These are phyloP conservation scores for Myocastor coypus DNA, from an alignment of 2,113 vertebrate species.

Conservation along the genomic window DNA sequence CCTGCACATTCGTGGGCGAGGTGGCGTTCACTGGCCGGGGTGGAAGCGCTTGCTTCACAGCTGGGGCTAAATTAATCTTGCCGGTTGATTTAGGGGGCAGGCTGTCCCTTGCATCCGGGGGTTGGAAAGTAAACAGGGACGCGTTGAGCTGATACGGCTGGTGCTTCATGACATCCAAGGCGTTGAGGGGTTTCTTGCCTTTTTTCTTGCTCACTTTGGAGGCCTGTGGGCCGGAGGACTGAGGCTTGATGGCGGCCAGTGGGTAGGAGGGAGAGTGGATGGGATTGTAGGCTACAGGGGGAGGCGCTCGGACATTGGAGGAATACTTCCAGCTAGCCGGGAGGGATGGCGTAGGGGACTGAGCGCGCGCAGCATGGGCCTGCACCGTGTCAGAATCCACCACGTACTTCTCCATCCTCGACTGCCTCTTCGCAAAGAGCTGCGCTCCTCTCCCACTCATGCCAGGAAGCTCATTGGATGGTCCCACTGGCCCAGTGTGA, in stretches of 20 bases:
- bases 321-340: slow-evolving; percentile 97
- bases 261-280: slow-evolving; percentile 96
- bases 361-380: slow-evolving; percentile 91
- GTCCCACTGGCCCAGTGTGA: slow-evolving; percentile 84
- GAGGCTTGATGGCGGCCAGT: slow-evolving; percentile 91
- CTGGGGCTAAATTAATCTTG: slow-evolving; percentile 82
- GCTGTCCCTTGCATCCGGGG: slow-evolving; percentile 89
- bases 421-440: slow-evolving; percentile 97
- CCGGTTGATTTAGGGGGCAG: slow-evolving; percentile 84
- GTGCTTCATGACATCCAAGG: slow-evolving; percentile 98
- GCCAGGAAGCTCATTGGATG: slow-evolving; percentile 92
- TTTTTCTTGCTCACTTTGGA: slow-evolving; percentile 87
- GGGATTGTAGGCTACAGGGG: slow-evolving; percentile 95
- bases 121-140: slow-evolving; percentile 96
- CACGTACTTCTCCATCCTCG: slow-evolving; percentile 98
- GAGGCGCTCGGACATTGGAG: slow-evolving; percentile 95
- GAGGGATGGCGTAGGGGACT: slow-evolving; percentile 94
- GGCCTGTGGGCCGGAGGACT: slow-evolving; percentile 81
- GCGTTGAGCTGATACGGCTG: slow-evolving; percentile 96
- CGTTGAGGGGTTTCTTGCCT: slow-evolving; percentile 93
- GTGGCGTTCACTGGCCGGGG: slow-evolving; percentile 82
- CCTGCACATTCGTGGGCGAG: slow-evolving; percentile 73
- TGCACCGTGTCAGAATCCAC: slow-evolving; percentile 97
- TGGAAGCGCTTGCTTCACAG: slow-evolving; percentile 85
- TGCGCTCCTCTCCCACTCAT: slow-evolving; percentile 96